phyloP scores from a whole-genome alignment of 2,888 invertebrate genomes.

The Parascotia fuliginaria region DNA sequence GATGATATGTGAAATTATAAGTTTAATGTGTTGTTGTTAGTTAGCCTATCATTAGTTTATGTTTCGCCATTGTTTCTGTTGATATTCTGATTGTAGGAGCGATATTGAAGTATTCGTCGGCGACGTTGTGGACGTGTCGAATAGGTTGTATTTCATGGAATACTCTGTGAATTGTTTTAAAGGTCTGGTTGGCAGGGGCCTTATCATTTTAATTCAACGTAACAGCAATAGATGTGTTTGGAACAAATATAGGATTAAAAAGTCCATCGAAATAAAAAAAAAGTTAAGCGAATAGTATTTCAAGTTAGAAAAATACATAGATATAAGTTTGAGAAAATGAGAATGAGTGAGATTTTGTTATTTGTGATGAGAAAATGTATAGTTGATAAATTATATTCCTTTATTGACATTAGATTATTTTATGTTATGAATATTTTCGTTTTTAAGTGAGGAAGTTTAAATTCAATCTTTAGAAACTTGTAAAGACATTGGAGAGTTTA shows the following conservation, averaged over 20 bases:
- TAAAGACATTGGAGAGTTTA: slow-evolving; percentile 21
- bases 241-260: slow-evolving; percentile 50
- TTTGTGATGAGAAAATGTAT: slow-evolving; percentile 58
- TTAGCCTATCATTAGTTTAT: slow-evolving; percentile 31
- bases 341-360: slow-evolving; percentile 62
- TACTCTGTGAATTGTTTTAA: slow-evolving; percentile 23
- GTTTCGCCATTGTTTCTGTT: slow-evolving; percentile 50
- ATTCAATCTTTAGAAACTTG: slow-evolving; percentile 27
- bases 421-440: slow-evolving; percentile 54
- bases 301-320: slow-evolving; percentile 49
- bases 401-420: slow-evolving; percentile 58
- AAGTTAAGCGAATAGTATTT: slow-evolving; percentile 53
- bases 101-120: slow-evolving; percentile 34
- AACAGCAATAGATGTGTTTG: slow-evolving; percentile 51
- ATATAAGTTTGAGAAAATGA: slow-evolving; percentile 50
- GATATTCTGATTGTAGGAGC: slow-evolving; percentile 47
- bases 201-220: slow-evolving; percentile 64
- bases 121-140: slow-evolving; percentile 5
- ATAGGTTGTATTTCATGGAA: slow-evolving; percentile 12
- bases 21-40: slow-evolving; percentile 43
- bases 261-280: slow-evolving; percentile 50
- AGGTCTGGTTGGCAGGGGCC: slow-evolving; percentile 69
- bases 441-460: slow-evolving; percentile 50
- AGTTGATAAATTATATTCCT: slow-evolving; percentile 71
- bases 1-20: slow-evolving; percentile 29